These are phyloP conservation scores for Daktulosphaira vitifoliae DNA, from an alignment of 1,140 invertebrate species.

Conservation along the genomic window DNA sequence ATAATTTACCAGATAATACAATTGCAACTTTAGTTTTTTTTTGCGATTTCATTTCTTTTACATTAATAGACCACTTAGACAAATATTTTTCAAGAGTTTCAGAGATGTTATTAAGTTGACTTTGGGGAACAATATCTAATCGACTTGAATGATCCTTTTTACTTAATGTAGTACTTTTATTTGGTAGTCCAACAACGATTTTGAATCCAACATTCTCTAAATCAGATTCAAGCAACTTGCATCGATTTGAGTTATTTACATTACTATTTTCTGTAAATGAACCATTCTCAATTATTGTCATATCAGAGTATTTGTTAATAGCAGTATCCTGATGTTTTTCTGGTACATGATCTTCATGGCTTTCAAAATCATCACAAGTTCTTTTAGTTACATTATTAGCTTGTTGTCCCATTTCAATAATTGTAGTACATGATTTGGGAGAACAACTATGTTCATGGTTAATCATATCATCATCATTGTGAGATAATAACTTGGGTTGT, in stretches of 20 bases:
- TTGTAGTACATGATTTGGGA: not conserved
- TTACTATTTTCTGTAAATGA: not conserved
- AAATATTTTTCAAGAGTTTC: not conserved
- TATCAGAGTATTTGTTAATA: constrained; percentile 9
- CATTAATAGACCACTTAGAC: constrained; percentile 5
- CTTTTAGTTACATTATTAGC: not conserved
- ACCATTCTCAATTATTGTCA: constrained; percentile 11
- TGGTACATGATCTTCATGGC: too few relatives aligned
- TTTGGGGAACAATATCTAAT: not conserved
- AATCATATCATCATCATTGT: not conserved
- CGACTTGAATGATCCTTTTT: not conserved
- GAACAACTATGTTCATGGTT: not conserved
- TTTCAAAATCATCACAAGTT: not conserved
- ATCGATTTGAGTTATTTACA: too few relatives aligned
- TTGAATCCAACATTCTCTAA: constrained; percentile 19
- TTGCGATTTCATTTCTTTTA: not conserved
- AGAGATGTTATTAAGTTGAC: not conserved
- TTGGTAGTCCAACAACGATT: constrained; percentile 16
- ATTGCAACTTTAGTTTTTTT: not conserved
- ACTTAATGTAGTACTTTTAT: not conserved
- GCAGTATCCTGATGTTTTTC: not conserved
- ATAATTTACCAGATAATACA: constrained; percentile 16
- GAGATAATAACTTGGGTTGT: not conserved
- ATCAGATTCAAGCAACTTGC: too few relatives aligned
- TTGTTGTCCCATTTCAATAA: not conserved